Evolutionary conservation across 2,888 invertebrate genomes (phyloP), one percentile per base, ranked within the genome.

Genomic region (Heliconius cydno): DNA sequence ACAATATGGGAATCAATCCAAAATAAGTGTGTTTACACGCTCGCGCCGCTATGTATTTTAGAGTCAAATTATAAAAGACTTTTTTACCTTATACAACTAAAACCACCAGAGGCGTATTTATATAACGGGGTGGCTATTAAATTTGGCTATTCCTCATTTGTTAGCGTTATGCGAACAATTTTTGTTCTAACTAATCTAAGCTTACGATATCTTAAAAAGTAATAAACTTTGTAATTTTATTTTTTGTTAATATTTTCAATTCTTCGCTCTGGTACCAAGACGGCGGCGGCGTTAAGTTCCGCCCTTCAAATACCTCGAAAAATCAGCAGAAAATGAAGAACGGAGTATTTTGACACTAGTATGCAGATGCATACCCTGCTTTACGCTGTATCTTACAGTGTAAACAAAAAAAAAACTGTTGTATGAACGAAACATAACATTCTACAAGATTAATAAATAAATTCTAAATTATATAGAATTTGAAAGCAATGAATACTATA

Each of bases 171-270:
- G 71, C 12, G 71, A 19, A 52, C 52, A 52, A 71, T 5, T 15
- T 15, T 71, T 52, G 46, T 52, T 71, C 71, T 71, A 52, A 71
- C 30, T 57, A 72, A 72, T 15, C 52, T 52, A 52, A 72, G 30
- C 15, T 1, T 19, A 52, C 19, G 19, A 52, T 52, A 19, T 60
- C 52, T 30, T 72, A 46, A n/a, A 60, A 60, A 52, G 7, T 52
- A 6, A 52, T 52, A 52, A 52, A 52, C 0, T 4, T 19, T 4
- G 30, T 30, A 30, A 30, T 30, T 30, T 30, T 46, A 46, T 38
- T 38, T 12, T 41, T 41, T 41, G 9, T 41, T 46, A 46, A 46
- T 46, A 5, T 15, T 46, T 15, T 15, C 15, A 46, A 15, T 19
- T 19, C 15, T 46, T 46, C 46, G 15, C 46, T 19, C 15, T 46